Percentiles rank a stretch among this genome's conserved stretches.
Conservation (phyloP, 2,888 invertebrate genomes). For the Cantharis nigra region DNA sequence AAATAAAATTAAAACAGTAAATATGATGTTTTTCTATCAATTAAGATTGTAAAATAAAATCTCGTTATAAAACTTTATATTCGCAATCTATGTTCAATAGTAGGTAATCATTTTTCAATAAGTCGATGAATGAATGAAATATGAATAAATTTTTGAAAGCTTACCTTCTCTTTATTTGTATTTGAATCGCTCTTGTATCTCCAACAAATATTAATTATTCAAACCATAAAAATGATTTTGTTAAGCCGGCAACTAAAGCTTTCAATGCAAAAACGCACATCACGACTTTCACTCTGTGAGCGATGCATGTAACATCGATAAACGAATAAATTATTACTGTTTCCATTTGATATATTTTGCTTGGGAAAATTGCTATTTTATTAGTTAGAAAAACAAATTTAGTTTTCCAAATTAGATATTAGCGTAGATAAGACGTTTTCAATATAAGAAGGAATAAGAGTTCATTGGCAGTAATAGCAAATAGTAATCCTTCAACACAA, state of each 20-base stretch:
- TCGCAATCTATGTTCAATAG: too few species aligned
- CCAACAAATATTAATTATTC: background rate
- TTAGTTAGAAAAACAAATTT: background rate
- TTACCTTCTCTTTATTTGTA: background rate
- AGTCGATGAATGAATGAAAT: background rate
- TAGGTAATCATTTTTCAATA: too few species aligned
- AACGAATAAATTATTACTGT: background rate
- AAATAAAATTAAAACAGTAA: too few species aligned
- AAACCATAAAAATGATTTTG: background rate
- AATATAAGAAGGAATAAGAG: background rate
- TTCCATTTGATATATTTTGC: background rate
- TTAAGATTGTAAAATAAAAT: background rate
- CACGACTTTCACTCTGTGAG: background rate
- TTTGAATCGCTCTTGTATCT: background rate
- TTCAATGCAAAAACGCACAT: background rate
- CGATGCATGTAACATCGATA: background rate
- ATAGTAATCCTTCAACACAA: conserved; percentile 11
- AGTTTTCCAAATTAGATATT: background rate
- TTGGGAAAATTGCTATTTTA: background rate
- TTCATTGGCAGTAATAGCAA: background rate
- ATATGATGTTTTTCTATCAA: background rate
- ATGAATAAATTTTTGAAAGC: background rate
- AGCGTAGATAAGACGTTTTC: background rate
- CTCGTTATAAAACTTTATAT: background rate
- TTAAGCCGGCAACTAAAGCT: background rate